Evolutionary conservation across 2,113 vertebrate species (phyloP), one percentile per base, ranked within the genome.

Genomic region (Pitta sordida): DNA sequence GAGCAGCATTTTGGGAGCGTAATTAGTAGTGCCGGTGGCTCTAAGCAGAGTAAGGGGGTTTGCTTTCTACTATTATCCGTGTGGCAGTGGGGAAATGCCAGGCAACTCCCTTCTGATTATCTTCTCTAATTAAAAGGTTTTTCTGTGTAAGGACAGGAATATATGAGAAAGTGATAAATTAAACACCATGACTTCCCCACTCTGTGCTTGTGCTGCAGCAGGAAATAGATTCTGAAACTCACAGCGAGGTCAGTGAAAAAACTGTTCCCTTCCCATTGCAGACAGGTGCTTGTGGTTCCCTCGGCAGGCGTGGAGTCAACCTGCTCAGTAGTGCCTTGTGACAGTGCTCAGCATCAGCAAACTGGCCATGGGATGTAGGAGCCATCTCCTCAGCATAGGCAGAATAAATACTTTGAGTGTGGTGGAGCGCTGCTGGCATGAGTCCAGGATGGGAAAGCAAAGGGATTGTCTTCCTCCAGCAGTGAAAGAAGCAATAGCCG

Each of bases 91-190:
- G 84, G 75, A 88, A 96, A 96, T 2, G 34, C 46, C 0, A 24
- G 86, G 81, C 43, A 91, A 94, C 94, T 96, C 95, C 91, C 90
- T 93, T 83, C 78, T 89, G 95, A 97, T 93, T 86, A 71, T 4
- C 83, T 94, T 4, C 87, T 95, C 92, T 97, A 96, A 98, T 97
- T 95, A 96, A 97, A 95, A 96, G 76, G 80, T 84, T 94, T 97
- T 96, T 94, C 80, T 91, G 83, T 76, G 82, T 94, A 92, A 96
- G 83, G 94, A 59, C 43, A 60, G 41, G 59, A 94, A 94, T 76
- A 59, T 92, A 73, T 37, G 88, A 96, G 94, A 86, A 93, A 93
- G 63, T 67, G 65, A 89, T 96, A 93, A 96, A 97, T 95, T 95
- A 88, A 95, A 83, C 0, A 3, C 11, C 80, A 36, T 4, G n/a